Conservation (phyloP, 2,797 vertebrate genomes). For the Chelidonichthys spinosus region DNA sequence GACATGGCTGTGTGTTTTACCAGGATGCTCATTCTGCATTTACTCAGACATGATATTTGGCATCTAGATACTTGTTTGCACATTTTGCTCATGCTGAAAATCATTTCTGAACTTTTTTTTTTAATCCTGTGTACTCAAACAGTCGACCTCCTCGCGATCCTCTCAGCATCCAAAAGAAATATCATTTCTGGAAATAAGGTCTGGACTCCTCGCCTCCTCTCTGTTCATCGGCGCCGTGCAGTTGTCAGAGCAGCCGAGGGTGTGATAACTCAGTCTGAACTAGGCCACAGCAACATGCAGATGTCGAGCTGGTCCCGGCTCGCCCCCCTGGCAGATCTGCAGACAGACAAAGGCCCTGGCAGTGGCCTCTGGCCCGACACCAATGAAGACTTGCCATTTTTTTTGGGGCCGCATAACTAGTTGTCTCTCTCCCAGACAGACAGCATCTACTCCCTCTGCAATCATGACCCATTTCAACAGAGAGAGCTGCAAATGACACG, state of each 20-base stretch:
- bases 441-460: constrained; percentile 7
- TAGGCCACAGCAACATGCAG: constrained; percentile 78
- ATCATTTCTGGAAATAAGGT: constrained; percentile 65
- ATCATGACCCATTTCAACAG: constrained; percentile 61
- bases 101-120: not conserved
- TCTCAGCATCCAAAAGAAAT: constrained; percentile 41
- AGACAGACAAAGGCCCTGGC: constrained; percentile 48
- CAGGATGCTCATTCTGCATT: not conserved
- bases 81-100: not conserved
- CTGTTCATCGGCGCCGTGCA: constrained; percentile 21
- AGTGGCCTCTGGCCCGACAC: constrained; percentile 56
- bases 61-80: too few species aligned
- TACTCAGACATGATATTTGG: constrained; percentile 3
- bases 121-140: not conserved
- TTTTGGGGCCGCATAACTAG: constrained; percentile 39
- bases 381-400: constrained; percentile 50
- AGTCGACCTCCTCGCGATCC: constrained; percentile 20
- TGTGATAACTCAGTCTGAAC: constrained; percentile 74
- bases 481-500: constrained; percentile 11
- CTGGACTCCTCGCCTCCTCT: constrained; percentile 41
- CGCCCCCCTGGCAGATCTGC: constrained; percentile 42
- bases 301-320: constrained; percentile 64
- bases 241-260: constrained; percentile 44
- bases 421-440: constrained; percentile 34
- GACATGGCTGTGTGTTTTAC: not conserved